A percentile compares a stretch with the other conserved stretches of the same genome.
Conservation (phyloP, 2,888 invertebrate species). For the Dryadula phaetusa region DNA sequence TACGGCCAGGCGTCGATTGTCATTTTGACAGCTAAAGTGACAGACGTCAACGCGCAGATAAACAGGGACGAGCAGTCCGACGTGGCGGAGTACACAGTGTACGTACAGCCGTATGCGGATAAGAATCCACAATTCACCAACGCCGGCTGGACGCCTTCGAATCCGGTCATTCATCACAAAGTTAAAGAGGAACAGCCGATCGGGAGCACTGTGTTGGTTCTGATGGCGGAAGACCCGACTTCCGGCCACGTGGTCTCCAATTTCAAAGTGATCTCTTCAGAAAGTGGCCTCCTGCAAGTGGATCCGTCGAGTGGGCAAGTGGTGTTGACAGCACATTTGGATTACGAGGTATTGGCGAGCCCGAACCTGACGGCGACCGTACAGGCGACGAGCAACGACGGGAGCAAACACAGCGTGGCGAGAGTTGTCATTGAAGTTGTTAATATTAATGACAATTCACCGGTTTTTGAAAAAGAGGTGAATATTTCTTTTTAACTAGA, state of each 20-base stretch:
- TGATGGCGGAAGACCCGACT: slow-evolving; percentile 89
- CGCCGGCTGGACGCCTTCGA: slow-evolving; percentile 88
- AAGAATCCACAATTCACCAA: slow-evolving; percentile 90
- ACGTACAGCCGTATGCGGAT: slow-evolving; percentile 90
- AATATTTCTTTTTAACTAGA: too few relatives aligned
- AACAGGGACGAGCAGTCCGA: slow-evolving; percentile 87
- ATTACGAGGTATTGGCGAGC: slow-evolving; percentile 89
- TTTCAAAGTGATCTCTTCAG: slow-evolving; percentile 83
- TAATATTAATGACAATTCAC: slow-evolving; percentile 92
- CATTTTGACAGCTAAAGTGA: slow-evolving; percentile 88
- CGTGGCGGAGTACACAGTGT: slow-evolving; percentile 88
- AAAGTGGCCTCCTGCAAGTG: slow-evolving; percentile 82
- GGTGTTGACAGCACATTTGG: slow-evolving; percentile 88
- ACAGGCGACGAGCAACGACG: slow-evolving; percentile 81
- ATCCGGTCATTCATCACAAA: slow-evolving; percentile 86
- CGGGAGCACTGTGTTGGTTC: slow-evolving; percentile 87
- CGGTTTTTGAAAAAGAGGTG: slow-evolving; percentile 87
- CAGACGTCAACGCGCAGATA: slow-evolving; percentile 88
- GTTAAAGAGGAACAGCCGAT: slow-evolving; percentile 91
- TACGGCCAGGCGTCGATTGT: slow-evolving; percentile 90
- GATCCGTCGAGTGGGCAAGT: slow-evolving; percentile 89
- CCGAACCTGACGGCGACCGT: slow-evolving; percentile 85
- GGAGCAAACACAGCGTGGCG: slow-evolving; percentile 86
- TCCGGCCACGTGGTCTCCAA: slow-evolving; percentile 86
- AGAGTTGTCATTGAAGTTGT: slow-evolving; percentile 88